These are phyloP conservation scores for Leuciscus idus DNA, from an alignment of 2,113 vertebrate species.

Conservation along the genomic window DNA sequence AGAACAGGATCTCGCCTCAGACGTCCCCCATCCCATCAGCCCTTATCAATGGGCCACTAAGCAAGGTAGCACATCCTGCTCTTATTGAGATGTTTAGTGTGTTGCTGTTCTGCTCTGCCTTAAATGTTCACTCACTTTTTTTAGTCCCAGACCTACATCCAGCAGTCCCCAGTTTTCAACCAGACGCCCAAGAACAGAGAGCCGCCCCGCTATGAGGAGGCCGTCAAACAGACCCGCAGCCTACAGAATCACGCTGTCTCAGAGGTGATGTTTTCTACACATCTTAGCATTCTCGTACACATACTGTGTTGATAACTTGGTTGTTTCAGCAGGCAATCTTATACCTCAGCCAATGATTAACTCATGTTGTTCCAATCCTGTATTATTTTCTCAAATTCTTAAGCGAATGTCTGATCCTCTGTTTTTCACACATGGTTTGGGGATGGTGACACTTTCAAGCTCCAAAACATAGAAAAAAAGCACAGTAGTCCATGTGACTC, in stretches of 20 bases:
- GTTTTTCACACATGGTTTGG: background rate
- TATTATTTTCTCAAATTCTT: background rate
- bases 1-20: slow-evolving; percentile 69
- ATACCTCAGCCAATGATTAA: background rate
- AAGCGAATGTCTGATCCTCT: background rate
- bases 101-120: background rate
- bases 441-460: background rate
- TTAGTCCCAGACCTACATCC: slow-evolving; percentile 78
- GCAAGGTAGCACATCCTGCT: slow-evolving; percentile 77
- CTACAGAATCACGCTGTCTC: slow-evolving; percentile 74
- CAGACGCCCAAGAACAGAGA: slow-evolving; percentile 84
- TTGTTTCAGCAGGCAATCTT: background rate
- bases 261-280: slow-evolving; percentile 76
- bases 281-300: background rate
- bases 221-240: slow-evolving; percentile 90
- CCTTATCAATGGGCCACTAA: slow-evolving; percentile 83
- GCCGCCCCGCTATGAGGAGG: slow-evolving; percentile 95
- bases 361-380: background rate
- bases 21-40: slow-evolving; percentile 68
- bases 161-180: slow-evolving; percentile 77
- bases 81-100: background rate
- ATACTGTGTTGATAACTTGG: background rate
- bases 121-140: slow-evolving; percentile 72
- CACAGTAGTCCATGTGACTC: background rate
- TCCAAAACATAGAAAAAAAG: background rate